phyloP scores from a whole-genome alignment of 2,113 vertebrate species.

The Trinectes maculatus region DNA sequence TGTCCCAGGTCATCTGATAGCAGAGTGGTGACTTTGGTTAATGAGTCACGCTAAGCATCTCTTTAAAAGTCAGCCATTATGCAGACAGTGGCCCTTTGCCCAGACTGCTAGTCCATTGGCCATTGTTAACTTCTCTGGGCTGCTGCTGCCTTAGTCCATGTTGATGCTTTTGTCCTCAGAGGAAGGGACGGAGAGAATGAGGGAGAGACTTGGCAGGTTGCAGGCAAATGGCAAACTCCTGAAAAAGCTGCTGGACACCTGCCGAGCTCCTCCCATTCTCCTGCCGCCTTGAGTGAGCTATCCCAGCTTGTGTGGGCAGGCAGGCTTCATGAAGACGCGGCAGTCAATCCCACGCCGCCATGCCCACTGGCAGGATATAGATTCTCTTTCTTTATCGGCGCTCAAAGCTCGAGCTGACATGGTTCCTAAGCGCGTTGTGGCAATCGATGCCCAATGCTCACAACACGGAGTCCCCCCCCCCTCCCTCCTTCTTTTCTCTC shows the following conservation, averaged over 20 bases:
- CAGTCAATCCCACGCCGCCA: conserved; percentile 70
- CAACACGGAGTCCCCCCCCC: conserved; percentile 69
- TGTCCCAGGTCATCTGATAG: conserved; percentile 84
- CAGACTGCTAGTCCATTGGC: conserved; percentile 73
- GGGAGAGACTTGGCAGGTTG: conserved; percentile 61
- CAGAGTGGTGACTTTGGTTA: conserved; percentile 82
- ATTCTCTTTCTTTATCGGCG: conserved; percentile 72
- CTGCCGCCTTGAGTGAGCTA: conserved; percentile 67
- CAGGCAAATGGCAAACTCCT: conserved; percentile 62
- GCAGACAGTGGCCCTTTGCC: conserved; percentile 75
- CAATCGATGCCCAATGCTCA: conserved; percentile 72
- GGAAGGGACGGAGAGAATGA: conserved; percentile 51
- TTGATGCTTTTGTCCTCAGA: conserved; percentile 63
- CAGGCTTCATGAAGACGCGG: conserved; percentile 64
- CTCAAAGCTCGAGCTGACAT: conserved; percentile 71
- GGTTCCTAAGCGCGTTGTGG: conserved; percentile 64
- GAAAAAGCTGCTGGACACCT: conserved; percentile 64
- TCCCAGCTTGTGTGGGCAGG: conserved; percentile 73
- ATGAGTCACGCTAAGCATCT: conserved; percentile 81
- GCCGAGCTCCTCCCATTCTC: conserved; percentile 68
- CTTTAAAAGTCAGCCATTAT: conserved; percentile 86
- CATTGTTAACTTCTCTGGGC: conserved; percentile 66
- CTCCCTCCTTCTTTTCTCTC: conserved; percentile 28
- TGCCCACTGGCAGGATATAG: conserved; percentile 77
- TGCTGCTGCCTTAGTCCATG: conserved; percentile 59